Conservation (phyloP, 2,888 invertebrate species). For the Acronicta psi region DNA sequence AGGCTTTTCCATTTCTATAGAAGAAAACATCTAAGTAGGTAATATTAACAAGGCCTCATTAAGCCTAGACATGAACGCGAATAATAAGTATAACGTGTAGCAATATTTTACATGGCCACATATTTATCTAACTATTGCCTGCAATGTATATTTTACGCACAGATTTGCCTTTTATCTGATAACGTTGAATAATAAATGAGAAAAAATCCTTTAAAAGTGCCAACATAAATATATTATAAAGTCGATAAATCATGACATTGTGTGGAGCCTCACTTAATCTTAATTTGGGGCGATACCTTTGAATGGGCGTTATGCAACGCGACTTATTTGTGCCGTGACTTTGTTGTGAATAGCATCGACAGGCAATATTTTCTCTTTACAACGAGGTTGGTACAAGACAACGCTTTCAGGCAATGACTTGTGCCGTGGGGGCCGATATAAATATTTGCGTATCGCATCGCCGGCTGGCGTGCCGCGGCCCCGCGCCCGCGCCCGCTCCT, state of each 20-base stretch:
- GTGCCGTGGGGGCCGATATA: constrained; percentile 73
- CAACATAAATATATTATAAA: constrained; percentile 52
- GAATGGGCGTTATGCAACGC: constrained; percentile 61
- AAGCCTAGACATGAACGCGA: constrained; percentile 50
- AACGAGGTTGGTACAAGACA: constrained; percentile 78
- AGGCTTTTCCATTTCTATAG: constrained; percentile 46
- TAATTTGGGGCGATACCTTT: constrained; percentile 65
- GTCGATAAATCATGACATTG: constrained; percentile 62
- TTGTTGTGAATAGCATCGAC: constrained; percentile 77
- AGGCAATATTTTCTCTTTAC: constrained; percentile 79
- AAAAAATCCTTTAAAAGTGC: constrained; percentile 35
- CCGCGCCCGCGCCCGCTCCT: constrained; percentile 59
- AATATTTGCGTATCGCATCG: constrained; percentile 84
- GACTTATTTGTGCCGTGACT: constrained; percentile 72
- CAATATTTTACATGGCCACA: constrained; percentile 10
- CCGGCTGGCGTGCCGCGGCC: constrained; percentile 54
- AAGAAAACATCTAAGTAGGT: constrained; percentile 18
- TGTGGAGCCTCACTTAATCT: constrained; percentile 69
- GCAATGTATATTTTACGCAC: constrained; percentile 19
- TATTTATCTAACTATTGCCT: constrained; percentile 26
- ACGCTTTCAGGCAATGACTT: constrained; percentile 86
- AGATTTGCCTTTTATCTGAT: constrained; percentile 33
- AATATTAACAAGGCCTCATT: constrained; percentile 48
- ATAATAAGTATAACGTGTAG: constrained; percentile 25
- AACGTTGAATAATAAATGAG: constrained; percentile 37